phyloP scores from a whole-genome alignment of 1,140 invertebrate genomes.

The Drosophila micromelanica region DNA sequence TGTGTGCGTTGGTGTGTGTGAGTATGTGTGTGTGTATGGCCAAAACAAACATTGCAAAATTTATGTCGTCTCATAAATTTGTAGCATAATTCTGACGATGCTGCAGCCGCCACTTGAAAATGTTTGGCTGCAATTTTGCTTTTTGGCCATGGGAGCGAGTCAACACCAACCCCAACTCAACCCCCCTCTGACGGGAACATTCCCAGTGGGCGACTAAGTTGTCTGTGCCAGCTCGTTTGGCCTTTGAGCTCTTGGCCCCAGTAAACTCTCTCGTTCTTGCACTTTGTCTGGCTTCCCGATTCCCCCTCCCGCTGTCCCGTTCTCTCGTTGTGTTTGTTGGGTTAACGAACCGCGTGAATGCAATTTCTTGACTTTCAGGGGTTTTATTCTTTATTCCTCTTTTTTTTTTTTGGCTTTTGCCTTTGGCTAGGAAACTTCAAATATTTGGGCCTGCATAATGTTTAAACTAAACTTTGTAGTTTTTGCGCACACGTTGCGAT shows the following conservation, averaged over 20 bases:
- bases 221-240: conserved; percentile 60
- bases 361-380: conserved; percentile 63
- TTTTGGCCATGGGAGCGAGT: conserved; percentile 28
- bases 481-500: conserved; percentile 6
- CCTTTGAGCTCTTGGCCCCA: conserved; percentile 57
- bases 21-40: conserved; percentile 50
- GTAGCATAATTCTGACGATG: conserved; percentile 80
- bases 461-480: conserved; percentile 44
- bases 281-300: not conserved
- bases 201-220: conserved; percentile 27
- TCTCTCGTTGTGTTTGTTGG: conserved; percentile 64
- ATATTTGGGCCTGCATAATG: conserved; percentile 54
- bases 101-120: conserved; percentile 74
- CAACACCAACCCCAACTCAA: not conserved
- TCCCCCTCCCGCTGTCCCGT: not conserved
- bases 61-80: conserved; percentile 82
- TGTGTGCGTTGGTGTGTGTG: not conserved
- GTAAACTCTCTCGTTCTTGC: not conserved
- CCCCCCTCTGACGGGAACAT: conserved; percentile 4
- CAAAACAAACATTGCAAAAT: conserved; percentile 82
- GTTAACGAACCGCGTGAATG: conserved; percentile 80
- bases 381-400: not conserved
- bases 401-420: conserved; percentile 31
- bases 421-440: conserved; percentile 55
- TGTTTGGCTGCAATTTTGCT: conserved; percentile 79